Evolutionary conservation across 2,797 vertebrate species (phyloP).

Genomic region (Liasis olivaceus): DNA sequence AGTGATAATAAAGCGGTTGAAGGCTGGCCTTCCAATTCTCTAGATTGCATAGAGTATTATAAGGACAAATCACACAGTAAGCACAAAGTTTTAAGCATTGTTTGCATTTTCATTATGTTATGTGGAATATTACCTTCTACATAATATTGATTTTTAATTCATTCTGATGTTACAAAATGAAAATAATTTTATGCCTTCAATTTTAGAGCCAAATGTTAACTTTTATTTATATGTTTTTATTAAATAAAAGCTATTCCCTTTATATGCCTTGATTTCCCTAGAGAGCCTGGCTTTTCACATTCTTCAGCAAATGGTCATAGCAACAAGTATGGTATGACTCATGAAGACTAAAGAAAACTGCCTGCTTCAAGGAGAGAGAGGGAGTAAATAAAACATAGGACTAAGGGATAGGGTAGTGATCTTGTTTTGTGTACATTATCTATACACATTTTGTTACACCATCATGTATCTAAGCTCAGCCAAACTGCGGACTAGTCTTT

Average conservation of each 20-base stretch:
- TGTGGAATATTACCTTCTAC: background rate
- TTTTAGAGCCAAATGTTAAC: constrained; percentile 1
- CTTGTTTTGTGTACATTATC: background rate
- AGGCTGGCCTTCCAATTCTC: constrained; percentile 1
- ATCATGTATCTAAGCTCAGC: background rate
- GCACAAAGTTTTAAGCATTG: background rate
- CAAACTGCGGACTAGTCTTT: background rate
- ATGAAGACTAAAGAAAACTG: constrained; percentile 15
- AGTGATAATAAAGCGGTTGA: background rate
- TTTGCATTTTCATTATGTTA: constrained; percentile 6
- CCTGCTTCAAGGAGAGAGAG: background rate
- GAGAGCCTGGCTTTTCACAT: constrained; percentile 5
- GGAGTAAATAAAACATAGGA: background rate
- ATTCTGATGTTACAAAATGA: background rate
- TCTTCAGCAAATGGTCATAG: constrained; percentile 2
- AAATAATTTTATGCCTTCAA: constrained; percentile 22
- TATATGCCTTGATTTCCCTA: background rate
- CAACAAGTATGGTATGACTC: constrained; percentile 17
- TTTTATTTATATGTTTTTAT: constrained; percentile 30
- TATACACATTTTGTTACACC: background rate
- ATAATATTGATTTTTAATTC: constrained; percentile 18
- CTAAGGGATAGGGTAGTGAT: background rate
- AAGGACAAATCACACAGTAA: background rate
- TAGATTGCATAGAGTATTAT: background rate
- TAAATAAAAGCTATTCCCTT: constrained; percentile 18